Conservation (phyloP, 2,797 vertebrate genomes). For the Rhinichthys osculus region DNA sequence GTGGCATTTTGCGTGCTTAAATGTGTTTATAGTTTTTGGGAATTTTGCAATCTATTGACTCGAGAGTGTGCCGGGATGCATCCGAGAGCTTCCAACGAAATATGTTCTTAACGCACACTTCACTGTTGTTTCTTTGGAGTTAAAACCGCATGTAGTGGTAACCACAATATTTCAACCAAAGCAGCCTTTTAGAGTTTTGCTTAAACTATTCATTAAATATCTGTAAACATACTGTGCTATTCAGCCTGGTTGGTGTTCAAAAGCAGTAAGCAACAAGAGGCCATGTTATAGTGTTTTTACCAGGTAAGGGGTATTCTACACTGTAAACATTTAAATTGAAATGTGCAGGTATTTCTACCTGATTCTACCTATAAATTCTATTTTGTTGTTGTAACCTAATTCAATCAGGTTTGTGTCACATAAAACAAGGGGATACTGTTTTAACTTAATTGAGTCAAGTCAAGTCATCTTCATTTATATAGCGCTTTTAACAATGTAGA, state of each 20-base stretch:
- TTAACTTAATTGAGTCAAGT: too few species aligned
- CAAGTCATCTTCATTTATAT: too few species aligned
- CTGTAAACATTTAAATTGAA: too few species aligned
- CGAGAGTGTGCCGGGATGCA: not conserved
- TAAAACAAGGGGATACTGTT: too few species aligned
- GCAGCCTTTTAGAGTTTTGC: not conserved
- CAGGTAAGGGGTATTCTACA: too few species aligned
- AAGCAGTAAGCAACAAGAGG: not conserved
- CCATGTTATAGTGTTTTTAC: not conserved
- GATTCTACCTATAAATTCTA: too few species aligned
- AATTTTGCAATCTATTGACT: not conserved
- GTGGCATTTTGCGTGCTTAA: not conserved
- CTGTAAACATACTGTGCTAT: not conserved
- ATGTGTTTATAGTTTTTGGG: not conserved
- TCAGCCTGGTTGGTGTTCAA: not conserved
- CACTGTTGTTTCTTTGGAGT: not conserved
- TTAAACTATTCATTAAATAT: not conserved
- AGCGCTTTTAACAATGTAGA: too few species aligned
- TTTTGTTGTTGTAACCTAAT: too few species aligned
- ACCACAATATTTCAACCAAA: not conserved
- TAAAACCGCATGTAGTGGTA: not conserved
- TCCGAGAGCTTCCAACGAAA: not conserved
- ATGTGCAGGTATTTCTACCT: too few species aligned
- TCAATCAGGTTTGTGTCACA: too few species aligned
- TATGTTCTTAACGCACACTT: not conserved